Evolutionary conservation across 1,140 invertebrate genomes (phyloP).

Genomic region (Trichomalopsis sarcophagae): DNA sequence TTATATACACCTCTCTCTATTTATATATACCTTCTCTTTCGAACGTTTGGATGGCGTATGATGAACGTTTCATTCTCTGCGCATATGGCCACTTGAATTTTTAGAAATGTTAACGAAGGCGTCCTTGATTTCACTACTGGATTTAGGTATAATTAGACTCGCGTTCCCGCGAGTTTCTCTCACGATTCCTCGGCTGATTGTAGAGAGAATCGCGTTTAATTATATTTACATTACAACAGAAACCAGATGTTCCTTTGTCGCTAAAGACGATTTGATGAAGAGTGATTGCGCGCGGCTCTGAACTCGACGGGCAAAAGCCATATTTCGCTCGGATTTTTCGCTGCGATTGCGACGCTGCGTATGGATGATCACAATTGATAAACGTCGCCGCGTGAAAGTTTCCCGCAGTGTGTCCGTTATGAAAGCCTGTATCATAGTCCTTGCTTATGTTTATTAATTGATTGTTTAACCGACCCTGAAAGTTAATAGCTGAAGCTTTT

Average conservation of each 20-base stretch:
- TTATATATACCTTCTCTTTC: not conserved
- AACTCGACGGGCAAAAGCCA: not conserved
- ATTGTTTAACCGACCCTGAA: not conserved
- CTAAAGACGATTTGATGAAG: constrained; percentile 16
- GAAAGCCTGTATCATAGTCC: not conserved
- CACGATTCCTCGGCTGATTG: not conserved
- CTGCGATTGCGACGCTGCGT: not conserved
- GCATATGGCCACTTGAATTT: too few relatives aligned
- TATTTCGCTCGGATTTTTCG: not conserved
- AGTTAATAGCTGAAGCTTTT: not conserved
- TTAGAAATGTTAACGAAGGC: too few relatives aligned
- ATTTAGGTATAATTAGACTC: too few relatives aligned
- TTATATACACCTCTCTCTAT: not conserved
- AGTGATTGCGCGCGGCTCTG: not conserved
- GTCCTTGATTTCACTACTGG: too few relatives aligned
- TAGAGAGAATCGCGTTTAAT: constrained; percentile 1
- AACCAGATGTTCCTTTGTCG: not conserved
- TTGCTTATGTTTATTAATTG: not conserved
- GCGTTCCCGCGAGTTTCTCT: not conserved
- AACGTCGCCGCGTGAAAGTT: not conserved
- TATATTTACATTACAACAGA: constrained; percentile 10
- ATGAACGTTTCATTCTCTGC: not conserved
- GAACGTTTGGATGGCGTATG: not conserved
- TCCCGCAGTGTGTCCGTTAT: not conserved
- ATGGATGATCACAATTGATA: not conserved